Evolutionary conservation across 2,888 invertebrate genomes (phyloP), one percentile per base, ranked within the genome.

Genomic region (Lasioglossum marginatum): DNA sequence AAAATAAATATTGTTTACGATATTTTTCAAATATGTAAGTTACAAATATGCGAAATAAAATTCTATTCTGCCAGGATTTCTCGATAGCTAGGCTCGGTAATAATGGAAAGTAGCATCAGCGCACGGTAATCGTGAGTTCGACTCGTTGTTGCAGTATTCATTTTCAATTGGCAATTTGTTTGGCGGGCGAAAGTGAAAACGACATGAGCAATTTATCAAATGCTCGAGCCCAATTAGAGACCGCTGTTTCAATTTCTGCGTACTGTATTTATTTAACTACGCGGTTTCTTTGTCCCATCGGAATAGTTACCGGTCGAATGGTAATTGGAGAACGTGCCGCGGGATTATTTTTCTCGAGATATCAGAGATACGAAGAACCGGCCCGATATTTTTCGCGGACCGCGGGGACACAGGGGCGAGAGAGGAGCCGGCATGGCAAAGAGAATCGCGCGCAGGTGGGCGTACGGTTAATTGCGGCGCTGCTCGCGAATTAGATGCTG

Each of bases 401-500:
- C 27, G 14, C 19, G 19, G 43, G 14, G 40, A 12, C 10, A 79
- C 48, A 40, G 43, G 27, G 23, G 10, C 16, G 14, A 31, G n/a
- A 43, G 27, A 14, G 27, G 1, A 12, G 27, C 4, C n/a, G 12
- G 10, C 45, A 45, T 5, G 16, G 48, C 6, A 48, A 77, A 52
- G 52, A 74, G 60, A 78, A 19, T 72, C 52, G 60, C 19, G 34
- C 43, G n/a, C 63, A 66, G 40, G 37, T 48, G 73, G 78, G 73
- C 60, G 45, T 63, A 40, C 66, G 48, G 81, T 68, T 82, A 86
- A 87, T 86, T 82, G 63, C 70, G 8, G 23, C 48, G 48, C 40
- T 63, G 31, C 31, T 34, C 78, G 52, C 73, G 79, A 87, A 86
- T 79, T 83, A 83, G 76, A 79, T 57, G 83, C 43, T 72, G 71